phyloP scores from a whole-genome alignment of 2,888 invertebrate genomes.

The Nemapogon koenigi region DNA sequence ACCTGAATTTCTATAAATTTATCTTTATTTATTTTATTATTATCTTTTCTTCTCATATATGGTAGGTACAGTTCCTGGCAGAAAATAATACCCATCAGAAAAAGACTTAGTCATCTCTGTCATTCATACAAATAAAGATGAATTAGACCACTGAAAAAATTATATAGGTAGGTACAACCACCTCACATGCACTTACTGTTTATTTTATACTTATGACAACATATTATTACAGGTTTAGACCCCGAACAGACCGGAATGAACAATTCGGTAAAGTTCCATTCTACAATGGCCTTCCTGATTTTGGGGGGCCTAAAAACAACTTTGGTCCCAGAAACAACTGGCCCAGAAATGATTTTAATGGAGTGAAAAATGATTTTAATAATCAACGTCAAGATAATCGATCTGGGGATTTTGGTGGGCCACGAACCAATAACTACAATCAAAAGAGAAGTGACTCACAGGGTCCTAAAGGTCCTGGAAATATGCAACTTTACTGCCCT shows the following conservation, averaged over 20 bases:
- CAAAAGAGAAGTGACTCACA: slow-evolving; percentile 47
- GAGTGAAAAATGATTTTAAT: slow-evolving; percentile 48
- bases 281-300: slow-evolving; percentile 48
- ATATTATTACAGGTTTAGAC: slow-evolving; percentile 53
- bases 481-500: slow-evolving; percentile 52
- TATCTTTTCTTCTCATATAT: too few relatives aligned
- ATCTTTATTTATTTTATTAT: too few relatives aligned
- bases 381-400: slow-evolving; percentile 43
- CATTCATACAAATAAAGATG: not conserved
- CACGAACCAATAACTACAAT: slow-evolving; percentile 50
- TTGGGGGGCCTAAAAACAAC: slow-evolving; percentile 53
- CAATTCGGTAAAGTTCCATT: slow-evolving; percentile 67
- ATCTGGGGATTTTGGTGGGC: slow-evolving; percentile 54
- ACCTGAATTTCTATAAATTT: too few relatives aligned
- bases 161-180: not conserved
- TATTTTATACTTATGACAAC: slow-evolving; percentile 17
- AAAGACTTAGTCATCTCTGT: too few relatives aligned
- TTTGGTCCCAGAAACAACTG: slow-evolving; percentile 49
- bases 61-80: too few relatives aligned
- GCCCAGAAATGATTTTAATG: slow-evolving; percentile 56
- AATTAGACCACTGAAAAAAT: not conserved
- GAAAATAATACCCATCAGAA: too few relatives aligned
- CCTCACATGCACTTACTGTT: slow-evolving; percentile 4
- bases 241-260: slow-evolving; percentile 70
- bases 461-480: slow-evolving; percentile 37